phyloP scores from a whole-genome alignment of 2,888 invertebrate genomes.

The Erebia epiphron region DNA sequence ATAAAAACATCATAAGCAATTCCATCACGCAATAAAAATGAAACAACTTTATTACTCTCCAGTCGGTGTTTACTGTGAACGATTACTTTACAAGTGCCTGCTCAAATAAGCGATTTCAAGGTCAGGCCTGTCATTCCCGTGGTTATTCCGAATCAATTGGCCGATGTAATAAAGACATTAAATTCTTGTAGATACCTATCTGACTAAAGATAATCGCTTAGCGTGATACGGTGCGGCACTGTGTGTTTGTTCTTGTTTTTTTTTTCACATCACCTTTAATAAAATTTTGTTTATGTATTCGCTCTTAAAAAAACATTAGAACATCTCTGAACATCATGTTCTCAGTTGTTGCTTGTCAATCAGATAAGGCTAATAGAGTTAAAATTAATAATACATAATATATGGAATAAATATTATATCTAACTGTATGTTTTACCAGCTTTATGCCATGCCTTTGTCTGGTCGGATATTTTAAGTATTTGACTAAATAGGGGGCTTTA shows the following conservation, averaged over 20 bases:
- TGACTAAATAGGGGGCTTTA: no score
- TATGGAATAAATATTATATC: background rate
- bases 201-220: slow-evolving; percentile 32
- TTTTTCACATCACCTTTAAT: background rate
- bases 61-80: slow-evolving; percentile 4
- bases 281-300: background rate
- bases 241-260: background rate
- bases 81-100: slow-evolving; percentile 17
- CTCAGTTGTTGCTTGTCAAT: slow-evolving; percentile 7
- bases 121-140: slow-evolving; percentile 28
- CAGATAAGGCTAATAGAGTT: background rate
- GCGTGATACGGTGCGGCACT: slow-evolving; percentile 30
- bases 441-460: no score
- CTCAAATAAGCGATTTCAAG: slow-evolving; percentile 29
- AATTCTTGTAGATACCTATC: slow-evolving; percentile 33
- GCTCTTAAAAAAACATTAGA: background rate
- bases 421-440: background rate
- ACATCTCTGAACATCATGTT: slow-evolving; percentile 1
- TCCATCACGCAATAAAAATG: slow-evolving; percentile 19
- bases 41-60: slow-evolving; percentile 11
- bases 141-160: slow-evolving; percentile 65
- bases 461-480: no score
- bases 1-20: slow-evolving; percentile 22
- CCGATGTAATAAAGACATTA: slow-evolving; percentile 75
- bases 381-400: no score